Percentiles rank a stretch among this genome's conserved stretches.
Evolutionary conservation across 2,888 invertebrate genomes (phyloP).

Genomic region (Pandemis heparana): DNA sequence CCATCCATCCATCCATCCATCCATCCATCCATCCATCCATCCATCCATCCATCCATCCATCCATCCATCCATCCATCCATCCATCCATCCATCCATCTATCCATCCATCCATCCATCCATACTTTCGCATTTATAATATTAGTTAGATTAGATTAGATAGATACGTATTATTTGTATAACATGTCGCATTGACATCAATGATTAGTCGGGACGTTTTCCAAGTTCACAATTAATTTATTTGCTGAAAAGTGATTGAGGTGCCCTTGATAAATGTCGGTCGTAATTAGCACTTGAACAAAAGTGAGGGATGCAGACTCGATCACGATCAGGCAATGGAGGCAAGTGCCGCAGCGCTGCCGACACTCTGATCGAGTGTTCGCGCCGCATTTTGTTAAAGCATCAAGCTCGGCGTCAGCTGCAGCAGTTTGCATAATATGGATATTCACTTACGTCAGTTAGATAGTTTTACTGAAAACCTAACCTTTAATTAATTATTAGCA

Average conservation of each 20-base stretch:
- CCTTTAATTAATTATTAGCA: background rate
- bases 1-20: too few species aligned
- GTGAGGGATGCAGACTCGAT: background rate
- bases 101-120: too few species aligned
- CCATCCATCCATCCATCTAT: too few species aligned
- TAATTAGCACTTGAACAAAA: too few species aligned
- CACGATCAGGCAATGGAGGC: background rate
- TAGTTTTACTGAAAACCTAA: background rate
- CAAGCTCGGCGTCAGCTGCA: constrained; percentile 9
- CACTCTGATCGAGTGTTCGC: background rate
- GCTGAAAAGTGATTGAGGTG: background rate
- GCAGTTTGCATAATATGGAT: background rate
- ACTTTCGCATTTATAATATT: too few species aligned
- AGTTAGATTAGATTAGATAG: too few species aligned
- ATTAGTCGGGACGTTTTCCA: background rate
- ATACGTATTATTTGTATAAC: too few species aligned
- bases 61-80: too few species aligned
- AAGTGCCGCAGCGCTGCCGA: background rate
- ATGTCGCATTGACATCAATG: too few species aligned
- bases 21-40: too few species aligned
- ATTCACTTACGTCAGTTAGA: background rate
- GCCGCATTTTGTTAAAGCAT: background rate
- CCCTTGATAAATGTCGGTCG: background rate
- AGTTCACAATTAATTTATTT: background rate
- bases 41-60: too few species aligned